These are phyloP conservation scores for Sphaerophoria rueppellii DNA, from an alignment of 2,888 invertebrate species.

Conservation along the genomic window DNA sequence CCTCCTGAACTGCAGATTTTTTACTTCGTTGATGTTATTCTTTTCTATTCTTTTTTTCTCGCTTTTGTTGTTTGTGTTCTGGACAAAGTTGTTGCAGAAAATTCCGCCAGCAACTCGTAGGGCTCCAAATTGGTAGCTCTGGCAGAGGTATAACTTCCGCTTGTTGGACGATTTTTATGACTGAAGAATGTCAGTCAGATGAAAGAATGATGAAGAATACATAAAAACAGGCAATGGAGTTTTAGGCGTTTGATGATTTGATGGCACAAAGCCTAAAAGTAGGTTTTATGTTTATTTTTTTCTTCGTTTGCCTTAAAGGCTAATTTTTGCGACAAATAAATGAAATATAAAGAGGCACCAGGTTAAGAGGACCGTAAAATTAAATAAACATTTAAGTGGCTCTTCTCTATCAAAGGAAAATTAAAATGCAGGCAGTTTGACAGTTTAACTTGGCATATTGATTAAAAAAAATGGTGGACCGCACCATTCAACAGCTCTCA, in stretches of 20 bases:
- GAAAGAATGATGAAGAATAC: background rate
- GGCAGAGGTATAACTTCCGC: background rate
- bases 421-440: background rate
- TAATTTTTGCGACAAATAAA: constrained; percentile 8
- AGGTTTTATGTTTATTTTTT: background rate
- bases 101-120: background rate
- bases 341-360: constrained; percentile 23
- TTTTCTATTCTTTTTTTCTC: background rate
- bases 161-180: background rate
- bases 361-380: constrained; percentile 54
- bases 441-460: background rate
- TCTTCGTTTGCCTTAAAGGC: background rate
- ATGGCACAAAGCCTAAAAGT: background rate
- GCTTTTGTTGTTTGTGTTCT: background rate
- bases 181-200: background rate
- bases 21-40: background rate
- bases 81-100: background rate
- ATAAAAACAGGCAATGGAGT: background rate
- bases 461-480: background rate
- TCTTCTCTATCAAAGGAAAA: background rate
- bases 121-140: background rate
- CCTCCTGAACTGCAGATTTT: background rate
- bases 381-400: constrained; percentile 51
- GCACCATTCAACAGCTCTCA: no score
- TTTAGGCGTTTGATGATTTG: background rate